phyloP scores from a whole-genome alignment of 2,797 vertebrate species.

The Saxicola maurus region DNA sequence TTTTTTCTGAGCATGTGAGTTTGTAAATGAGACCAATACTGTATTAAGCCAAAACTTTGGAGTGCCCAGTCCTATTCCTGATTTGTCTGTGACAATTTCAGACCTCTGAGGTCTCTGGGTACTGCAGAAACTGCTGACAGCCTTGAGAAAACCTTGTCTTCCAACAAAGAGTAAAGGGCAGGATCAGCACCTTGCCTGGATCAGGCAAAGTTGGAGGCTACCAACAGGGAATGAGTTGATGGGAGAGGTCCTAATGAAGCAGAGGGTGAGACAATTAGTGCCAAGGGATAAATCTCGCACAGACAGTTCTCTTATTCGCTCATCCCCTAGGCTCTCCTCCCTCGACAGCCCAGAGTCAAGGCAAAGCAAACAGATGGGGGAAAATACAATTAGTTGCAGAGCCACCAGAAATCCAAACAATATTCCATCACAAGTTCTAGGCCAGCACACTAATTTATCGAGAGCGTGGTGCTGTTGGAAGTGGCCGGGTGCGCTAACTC shows the following conservation, averaged over 20 bases:
- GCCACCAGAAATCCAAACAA: conserved; percentile 48
- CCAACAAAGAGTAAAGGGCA: neutral
- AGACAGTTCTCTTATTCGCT: neutral
- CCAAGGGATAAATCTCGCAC: neutral
- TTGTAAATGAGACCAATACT: neutral
- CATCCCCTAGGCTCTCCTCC: neutral
- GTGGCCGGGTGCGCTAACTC: conserved; percentile 16
- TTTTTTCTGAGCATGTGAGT: neutral
- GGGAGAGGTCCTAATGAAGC: neutral
- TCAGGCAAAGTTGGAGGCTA: neutral
- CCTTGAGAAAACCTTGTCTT: neutral
- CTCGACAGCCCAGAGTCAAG: neutral
- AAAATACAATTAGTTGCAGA: conserved; percentile 42
- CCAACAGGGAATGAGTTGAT: neutral
- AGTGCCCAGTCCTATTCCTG: neutral
- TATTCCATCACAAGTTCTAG: conserved; percentile 48
- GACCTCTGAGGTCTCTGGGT: neutral
- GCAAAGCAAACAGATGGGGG: conserved; percentile 45
- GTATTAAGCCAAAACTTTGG: neutral
- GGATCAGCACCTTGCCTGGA: neutral
- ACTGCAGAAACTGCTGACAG: neutral
- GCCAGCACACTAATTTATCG: conserved; percentile 33
- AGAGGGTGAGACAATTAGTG: neutral
- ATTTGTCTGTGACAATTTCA: neutral
- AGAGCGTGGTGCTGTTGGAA: neutral